phyloP scores from a whole-genome alignment of 2,113 vertebrate species.

The Xyrauchen texanus region DNA sequence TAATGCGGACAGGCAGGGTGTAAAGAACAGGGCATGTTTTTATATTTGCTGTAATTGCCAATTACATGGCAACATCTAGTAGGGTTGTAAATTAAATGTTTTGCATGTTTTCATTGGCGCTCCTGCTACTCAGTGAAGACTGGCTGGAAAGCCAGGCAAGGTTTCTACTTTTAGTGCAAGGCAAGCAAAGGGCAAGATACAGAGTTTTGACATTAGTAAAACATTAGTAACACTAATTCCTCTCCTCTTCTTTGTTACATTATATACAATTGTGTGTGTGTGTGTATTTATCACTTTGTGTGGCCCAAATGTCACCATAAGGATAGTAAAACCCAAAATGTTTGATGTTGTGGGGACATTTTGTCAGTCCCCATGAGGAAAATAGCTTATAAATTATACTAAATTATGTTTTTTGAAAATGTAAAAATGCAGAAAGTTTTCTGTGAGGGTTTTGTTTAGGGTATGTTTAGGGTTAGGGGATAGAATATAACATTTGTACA shows the following conservation, averaged over 20 bases:
- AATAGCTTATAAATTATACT: no score
- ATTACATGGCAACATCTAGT: constrained; percentile 57
- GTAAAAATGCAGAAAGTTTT: no score
- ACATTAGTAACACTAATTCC: constrained; percentile 3
- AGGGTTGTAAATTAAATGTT: constrained; percentile 55
- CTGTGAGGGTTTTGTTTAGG: no score
- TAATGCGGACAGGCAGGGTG: neutral
- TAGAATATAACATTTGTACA: no score
- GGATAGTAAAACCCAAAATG: no score
- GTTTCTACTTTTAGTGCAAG: constrained; percentile 37
- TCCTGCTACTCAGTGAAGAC: constrained; percentile 52
- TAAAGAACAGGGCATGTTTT: constrained; percentile 41
- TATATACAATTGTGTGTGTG: neutral
- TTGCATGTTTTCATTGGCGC: constrained; percentile 53
- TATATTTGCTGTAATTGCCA: constrained; percentile 46
- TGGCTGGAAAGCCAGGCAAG: constrained; percentile 54
- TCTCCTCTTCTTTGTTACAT: neutral
- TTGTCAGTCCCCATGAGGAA: no score
- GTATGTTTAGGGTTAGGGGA: no score
- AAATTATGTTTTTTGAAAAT: no score
- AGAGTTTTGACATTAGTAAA: constrained; percentile 1
- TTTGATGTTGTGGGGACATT: no score
- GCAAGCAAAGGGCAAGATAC: constrained; percentile 16
- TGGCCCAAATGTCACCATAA: no score
- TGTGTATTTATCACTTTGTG: no score